Conservation (phyloP, 2,113 vertebrate genomes). For the Aythya baeri region DNA sequence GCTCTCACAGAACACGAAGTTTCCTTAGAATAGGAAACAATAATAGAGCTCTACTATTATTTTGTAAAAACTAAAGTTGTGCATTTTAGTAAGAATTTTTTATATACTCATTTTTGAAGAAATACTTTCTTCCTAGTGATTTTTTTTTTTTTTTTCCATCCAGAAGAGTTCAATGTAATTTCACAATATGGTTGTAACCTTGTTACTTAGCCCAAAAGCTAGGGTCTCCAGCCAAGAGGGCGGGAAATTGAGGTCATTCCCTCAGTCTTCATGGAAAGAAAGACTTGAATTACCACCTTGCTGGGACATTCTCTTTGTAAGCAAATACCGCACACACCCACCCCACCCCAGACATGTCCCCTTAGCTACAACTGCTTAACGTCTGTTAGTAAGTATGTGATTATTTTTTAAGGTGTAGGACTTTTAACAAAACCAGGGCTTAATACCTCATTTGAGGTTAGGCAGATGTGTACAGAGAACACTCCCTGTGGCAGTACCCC, state of each 20-base stretch:
- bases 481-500: background rate
- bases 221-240: background rate
- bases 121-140: background rate
- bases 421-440: background rate
- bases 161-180: background rate
- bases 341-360: background rate
- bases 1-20: background rate
- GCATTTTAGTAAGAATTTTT: background rate
- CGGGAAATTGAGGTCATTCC: background rate
- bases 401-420: background rate
- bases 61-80: background rate
- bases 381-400: background rate
- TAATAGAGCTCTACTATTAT: background rate
- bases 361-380: background rate
- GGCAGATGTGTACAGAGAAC: background rate
- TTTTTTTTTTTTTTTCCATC: background rate
- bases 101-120: background rate
- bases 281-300: background rate
- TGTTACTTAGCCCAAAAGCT: background rate
- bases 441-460: background rate
- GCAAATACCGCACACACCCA: background rate
- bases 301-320: background rate
- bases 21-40: background rate
- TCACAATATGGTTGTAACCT: background rate
- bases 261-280: background rate